Evolutionary conservation across 2,888 invertebrate species (phyloP), one percentile per base, ranked within the genome.

Genomic region (Acronicta alni): DNA sequence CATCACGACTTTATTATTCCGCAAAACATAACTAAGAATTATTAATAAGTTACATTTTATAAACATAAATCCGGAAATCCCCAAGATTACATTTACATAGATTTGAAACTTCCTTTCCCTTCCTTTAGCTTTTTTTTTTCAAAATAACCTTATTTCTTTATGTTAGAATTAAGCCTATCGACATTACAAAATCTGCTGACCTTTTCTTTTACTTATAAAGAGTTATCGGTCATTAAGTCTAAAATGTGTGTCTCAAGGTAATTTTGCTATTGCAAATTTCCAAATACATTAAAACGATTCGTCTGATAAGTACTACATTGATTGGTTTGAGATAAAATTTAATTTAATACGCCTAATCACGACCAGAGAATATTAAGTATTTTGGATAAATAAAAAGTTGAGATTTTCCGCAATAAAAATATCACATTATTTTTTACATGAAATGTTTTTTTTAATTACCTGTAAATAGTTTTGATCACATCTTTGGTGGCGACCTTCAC

Each of bases 181-280:
- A 48, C 35, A 60, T 60, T 55, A 35, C 17, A 46, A 42, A 38
- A n/a, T 42, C 7, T 16, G 18, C n/a, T 55, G 55, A 64, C 58
- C 58, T 75, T 74, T 62, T 44, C 37, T 41, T 10, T 35, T 23
- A 26, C 43, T 39, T 51, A 53, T 43, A 57, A 42, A 57, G 38
- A 53, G 51, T 59, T 62, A 42, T 53, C 18, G 41, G 23, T 58
- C 38, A 52, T 58, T 57, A 63, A 55, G 41, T 35, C 56, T 55
- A 58, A 57, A 59, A 55, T 16, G 46, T 58, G 35, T 41, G 20
- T 55, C 18, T 63, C 78, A 75, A 74, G 63, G 72, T 49, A 47
- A 67, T 35, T 9, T 42, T 53, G 42, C 30, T 35, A 30, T 63
- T 42, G 42, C 44, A 43, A 43, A 57, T 68, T 73, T 53, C 70